Base-by-base conservation (phyloP, 2,113 vertebrate genomes). In the Grammomys surdaster region DNA sequence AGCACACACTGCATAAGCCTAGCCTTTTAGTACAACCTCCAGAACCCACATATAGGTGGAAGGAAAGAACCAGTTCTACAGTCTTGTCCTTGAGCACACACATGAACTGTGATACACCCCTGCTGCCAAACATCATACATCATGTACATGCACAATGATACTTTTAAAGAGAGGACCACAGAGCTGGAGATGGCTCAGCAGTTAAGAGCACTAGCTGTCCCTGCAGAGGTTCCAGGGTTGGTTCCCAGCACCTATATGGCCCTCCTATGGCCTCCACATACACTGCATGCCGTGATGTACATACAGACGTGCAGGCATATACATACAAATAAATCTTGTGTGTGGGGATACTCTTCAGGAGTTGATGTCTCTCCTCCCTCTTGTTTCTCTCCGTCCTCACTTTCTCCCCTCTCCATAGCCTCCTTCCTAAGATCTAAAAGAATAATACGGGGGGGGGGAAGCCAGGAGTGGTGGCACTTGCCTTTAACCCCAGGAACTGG, bases 351-450 rank as follows among this genome's bases (percentile, higher is more conserved):
- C 20, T 81, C 33, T 81, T 58, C 51, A 60, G 56, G 82, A 19
- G 43, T 43, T 7, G 6, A 58, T 72, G 16, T 60, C 46, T 65
- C 24, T 40, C 20, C 28, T 54, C 26, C 7, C 40, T 60, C 51
- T 40, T 9, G 17, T 26, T 63, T 24, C 6, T n/a, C 22, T 36
- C 31, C 69, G 16, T 65, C 16, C 5, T 54, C 12, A 12, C 28
- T 11, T 24, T 22, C 20, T 65, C 28, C 14, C 22, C 58, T 91
- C 80, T 13, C 40, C 13, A 54, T 60, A 17, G 51, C 43, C 28
- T 43, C 85, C n/a, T 80, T 63, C 69, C 67, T 85, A 86, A 89
- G 60, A 43, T 43, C 14, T 65, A 92, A 76, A 81, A 90, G 86
- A 92, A 86, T 54, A 54, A 6, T 43, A 40, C 22, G 17, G 0